Evolutionary conservation across 92 coral and sea anemone genomes (phyloP).

Genomic region (Palythoa heliodiscus): DNA sequence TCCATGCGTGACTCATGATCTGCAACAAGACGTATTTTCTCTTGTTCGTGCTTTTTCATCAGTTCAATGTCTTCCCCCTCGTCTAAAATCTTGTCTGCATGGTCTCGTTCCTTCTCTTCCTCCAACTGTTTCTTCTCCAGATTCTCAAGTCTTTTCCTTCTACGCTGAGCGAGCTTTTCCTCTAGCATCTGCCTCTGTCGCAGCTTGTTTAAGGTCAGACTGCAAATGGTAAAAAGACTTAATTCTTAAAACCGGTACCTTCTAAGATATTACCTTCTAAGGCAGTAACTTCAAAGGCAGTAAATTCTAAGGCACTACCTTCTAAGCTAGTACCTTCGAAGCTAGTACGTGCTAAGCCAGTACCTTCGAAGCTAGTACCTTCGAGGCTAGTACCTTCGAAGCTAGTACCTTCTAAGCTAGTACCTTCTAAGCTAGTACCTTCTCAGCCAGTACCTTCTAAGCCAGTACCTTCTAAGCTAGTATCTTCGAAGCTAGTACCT

Average conservation of each 20-base stretch:
- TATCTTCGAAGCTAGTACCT: too few species aligned
- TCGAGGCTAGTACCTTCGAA: too few species aligned
- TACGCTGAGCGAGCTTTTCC: conserved; percentile 75
- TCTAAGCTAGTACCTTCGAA: too few species aligned
- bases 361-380: too few species aligned
- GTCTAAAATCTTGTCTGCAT: conserved; percentile 64
- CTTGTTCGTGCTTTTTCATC: conserved; percentile 89
- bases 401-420: too few species aligned
- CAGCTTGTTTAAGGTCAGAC: conserved; percentile 89
- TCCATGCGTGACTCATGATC: conserved; percentile 69
- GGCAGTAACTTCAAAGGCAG: too few species aligned
- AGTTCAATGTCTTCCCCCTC: conserved; percentile 87
- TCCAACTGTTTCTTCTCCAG: conserved; percentile 75
- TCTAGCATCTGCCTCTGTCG: conserved; percentile 94
- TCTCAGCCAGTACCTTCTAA: too few species aligned
- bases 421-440: too few species aligned
- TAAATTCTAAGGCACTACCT: too few species aligned
- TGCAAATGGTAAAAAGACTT: conserved; percentile 8
- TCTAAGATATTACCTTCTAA: too few species aligned
- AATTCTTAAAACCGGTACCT: neutral
- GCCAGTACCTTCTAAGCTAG: too few species aligned
- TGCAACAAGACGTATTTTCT: conserved; percentile 67
- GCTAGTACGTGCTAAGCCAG: too few species aligned
- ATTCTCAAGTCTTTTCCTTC: conserved; percentile 72
- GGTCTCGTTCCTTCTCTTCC: conserved; percentile 73